Evolutionary conservation across 2,113 vertebrate species (phyloP).

Genomic region (Pyrgilauda ruficollis): DNA sequence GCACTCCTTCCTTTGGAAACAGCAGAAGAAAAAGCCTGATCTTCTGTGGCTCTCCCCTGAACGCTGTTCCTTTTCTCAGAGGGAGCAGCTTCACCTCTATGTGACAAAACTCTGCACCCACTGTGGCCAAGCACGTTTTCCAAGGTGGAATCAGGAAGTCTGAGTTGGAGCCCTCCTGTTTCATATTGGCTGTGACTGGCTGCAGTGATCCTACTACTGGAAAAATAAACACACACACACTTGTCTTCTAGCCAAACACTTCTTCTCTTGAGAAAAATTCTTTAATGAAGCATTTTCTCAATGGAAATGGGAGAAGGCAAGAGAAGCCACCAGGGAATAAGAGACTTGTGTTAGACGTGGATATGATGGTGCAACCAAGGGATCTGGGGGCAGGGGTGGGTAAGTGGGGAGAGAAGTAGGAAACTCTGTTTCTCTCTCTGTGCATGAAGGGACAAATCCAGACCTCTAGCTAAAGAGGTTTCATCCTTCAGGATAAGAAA

Average conservation of each 20-base stretch:
- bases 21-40: neutral
- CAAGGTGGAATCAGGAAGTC: neutral
- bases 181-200: rapidly evolving
- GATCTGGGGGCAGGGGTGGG: neutral
- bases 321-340: neutral
- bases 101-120: neutral
- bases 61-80: neutral
- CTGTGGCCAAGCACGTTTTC: neutral
- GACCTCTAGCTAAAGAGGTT: neutral
- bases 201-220: neutral
- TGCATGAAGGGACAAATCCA: neutral
- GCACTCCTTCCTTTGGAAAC: neutral
- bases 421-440: neutral
- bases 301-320: neutral
- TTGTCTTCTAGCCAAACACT: neutral
- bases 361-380: neutral
- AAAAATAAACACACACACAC: neutral
- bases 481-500: neutral
- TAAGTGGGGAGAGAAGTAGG: neutral
- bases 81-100: neutral
- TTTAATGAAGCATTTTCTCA: neutral
- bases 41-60: neutral
- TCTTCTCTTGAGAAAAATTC: neutral
- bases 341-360: neutral
- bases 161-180: neutral